Percentiles rank a stretch among this genome's conserved stretches.
These are phyloP conservation scores for Protobothrops mucrosquamatus DNA, from an alignment of 2,113 vertebrate species.

Conservation along the genomic window DNA sequence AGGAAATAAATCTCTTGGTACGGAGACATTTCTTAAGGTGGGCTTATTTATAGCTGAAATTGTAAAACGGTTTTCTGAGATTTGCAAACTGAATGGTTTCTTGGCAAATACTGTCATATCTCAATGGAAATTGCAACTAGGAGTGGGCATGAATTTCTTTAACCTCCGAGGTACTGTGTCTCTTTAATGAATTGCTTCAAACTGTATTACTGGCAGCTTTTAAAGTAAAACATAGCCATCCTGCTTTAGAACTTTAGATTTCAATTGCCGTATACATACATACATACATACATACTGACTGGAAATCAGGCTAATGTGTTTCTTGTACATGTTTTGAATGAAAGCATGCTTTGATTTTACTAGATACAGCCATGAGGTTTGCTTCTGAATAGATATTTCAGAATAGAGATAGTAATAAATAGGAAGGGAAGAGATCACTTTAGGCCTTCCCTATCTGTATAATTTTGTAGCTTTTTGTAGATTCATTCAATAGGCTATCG, in stretches of 20 bases:
- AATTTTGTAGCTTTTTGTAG: not conserved
- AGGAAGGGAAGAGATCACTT: not conserved
- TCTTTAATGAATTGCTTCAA: not conserved
- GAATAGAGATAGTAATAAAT: not conserved
- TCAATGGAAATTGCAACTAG: not conserved
- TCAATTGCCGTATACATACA: not conserved
- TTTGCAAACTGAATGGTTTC: not conserved
- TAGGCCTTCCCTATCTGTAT: not conserved
- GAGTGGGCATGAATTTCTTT: not conserved
- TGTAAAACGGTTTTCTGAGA: not conserved
- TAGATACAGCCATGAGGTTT: not conserved
- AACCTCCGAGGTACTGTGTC: not conserved
- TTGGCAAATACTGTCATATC: not conserved
- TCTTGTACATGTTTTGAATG: slow-evolving; percentile 5
- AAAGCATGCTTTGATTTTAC: slow-evolving; percentile 7
- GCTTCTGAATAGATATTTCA: not conserved
- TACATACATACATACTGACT: not conserved
- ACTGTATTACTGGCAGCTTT: not conserved
- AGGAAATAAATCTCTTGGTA: not conserved
- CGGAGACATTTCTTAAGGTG: not conserved
- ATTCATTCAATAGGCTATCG: not conserved
- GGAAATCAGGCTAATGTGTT: not conserved
- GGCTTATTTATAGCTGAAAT: not conserved
- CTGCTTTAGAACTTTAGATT: not conserved
- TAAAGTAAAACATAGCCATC: not conserved